Evolutionary conservation across 2,888 invertebrate genomes (phyloP), one percentile per base, ranked within the genome.

Genomic region (Erebia aethiops): DNA sequence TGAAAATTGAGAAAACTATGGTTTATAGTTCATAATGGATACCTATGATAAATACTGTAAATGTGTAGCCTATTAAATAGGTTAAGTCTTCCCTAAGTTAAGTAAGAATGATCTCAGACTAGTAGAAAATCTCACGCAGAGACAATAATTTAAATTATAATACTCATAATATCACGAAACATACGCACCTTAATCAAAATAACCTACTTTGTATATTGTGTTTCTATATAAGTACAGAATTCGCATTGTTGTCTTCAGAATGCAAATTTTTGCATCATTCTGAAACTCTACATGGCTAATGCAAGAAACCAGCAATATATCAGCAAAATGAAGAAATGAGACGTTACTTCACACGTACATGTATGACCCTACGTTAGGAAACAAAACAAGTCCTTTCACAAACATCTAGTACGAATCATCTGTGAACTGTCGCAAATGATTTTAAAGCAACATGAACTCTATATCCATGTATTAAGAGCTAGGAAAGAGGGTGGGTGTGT

Each of bases 321-420:
- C 13, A 11, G 52, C 16, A 35, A 35, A 18, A 41, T 64, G 64
- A 41, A 52, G 64, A 64, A 64, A 64, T 35, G 35, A 35, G 35
- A 16, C 8, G 16, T 64, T 64, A 52, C 64, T 64, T 64, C 52
- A 64, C 49, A 62, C 16, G 16, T 43, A 43, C n/a, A 26, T 18
- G 10, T 14, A 21, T 11, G 54, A 64, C 54, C 35, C 64, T 64
- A 54, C 16, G 71, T 73, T 73, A 68, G 57, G 71, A 71, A 73
- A 73, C 65, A 68, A 68, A 68, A 71, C 67, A 65, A 64, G 65
- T 74, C 74, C 74, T 72, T 74, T 74, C 74, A 74, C 74, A 74
- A 72, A 46, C 26, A 54, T 56, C 41, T 41, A 54, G 52, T 16
- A 18, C 35, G 0, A 35, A 35, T 35, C 35, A 35, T 35, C 35